A percentile compares a stretch with the other conserved stretches of the same genome.
Conservation (phyloP, 1,140 invertebrate species). For the Melanaphis sacchari region DNA sequence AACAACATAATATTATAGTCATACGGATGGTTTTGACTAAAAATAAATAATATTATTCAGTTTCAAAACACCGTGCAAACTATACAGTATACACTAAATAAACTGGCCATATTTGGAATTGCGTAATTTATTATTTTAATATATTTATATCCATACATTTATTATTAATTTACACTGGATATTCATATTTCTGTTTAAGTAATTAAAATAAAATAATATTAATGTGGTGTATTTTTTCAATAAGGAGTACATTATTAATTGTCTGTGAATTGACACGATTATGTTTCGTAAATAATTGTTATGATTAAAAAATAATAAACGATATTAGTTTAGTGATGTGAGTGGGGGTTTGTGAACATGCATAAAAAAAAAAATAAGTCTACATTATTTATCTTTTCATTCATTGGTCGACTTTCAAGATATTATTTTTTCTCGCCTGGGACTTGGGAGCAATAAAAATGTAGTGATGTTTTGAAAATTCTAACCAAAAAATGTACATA, state of each 20-base stretch:
- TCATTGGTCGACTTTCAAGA: not conserved
- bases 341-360: no score
- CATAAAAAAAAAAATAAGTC: no score
- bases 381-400: no score
- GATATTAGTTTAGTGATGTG: no score
- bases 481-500: not conserved
- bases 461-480: not conserved
- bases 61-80: not conserved
- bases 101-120: not conserved
- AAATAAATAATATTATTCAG: not conserved
- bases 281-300: not conserved
- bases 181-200: no score
- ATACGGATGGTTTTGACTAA: not conserved
- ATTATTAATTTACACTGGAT: no score
- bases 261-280: not conserved
- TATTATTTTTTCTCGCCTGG: not conserved
- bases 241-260: not conserved
- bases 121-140: not conserved
- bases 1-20: not conserved
- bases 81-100: no score
- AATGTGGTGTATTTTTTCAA: not conserved
- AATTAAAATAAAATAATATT: not conserved
- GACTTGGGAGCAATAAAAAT: not conserved
- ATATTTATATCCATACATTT: no score
- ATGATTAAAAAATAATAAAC: no score